A percentile compares a stretch with the other conserved stretches of the same genome.
Conservation (phyloP, 2,113 vertebrate species). For the Tragelaphus imberbis region DNA sequence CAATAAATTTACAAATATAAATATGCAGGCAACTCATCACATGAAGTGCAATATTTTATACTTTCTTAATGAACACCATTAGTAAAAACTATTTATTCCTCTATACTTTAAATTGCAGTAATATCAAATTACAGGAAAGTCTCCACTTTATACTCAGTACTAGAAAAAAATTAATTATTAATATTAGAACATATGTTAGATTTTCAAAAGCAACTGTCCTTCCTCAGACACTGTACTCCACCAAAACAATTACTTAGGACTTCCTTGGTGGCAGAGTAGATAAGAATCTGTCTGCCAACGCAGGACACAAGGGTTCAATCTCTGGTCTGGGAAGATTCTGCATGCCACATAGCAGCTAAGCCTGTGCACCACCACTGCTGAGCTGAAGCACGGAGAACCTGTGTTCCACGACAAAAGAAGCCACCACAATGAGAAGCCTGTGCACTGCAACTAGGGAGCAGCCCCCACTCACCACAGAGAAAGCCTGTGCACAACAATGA, state of each 20-base stretch:
- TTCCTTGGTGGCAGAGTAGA: not conserved
- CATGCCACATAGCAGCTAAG: not conserved
- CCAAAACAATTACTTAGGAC: not conserved
- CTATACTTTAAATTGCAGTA: not conserved
- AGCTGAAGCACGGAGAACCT: not conserved
- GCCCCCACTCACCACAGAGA: not conserved
- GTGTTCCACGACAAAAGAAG: not conserved
- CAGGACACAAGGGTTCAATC: not conserved
- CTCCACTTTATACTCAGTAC: not conserved
- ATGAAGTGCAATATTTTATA: not conserved
- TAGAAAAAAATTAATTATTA: not conserved
- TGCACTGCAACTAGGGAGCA: not conserved
- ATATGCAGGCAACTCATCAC: not conserved
- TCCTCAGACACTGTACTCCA: not conserved
- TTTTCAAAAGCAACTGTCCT: not conserved
- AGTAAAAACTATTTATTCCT: slow-evolving; percentile 22
- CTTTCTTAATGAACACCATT: not conserved
- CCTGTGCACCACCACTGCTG: not conserved
- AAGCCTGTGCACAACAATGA: not conserved
- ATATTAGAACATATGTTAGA: not conserved
- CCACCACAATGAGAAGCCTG: not conserved
- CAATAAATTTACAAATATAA: not conserved
- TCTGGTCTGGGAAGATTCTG: not conserved
- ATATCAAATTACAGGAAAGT: not conserved
- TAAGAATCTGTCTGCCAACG: not conserved